Base-by-base conservation (phyloP, 2,797 vertebrate species). In the Ctenosaura bakeri region DNA sequence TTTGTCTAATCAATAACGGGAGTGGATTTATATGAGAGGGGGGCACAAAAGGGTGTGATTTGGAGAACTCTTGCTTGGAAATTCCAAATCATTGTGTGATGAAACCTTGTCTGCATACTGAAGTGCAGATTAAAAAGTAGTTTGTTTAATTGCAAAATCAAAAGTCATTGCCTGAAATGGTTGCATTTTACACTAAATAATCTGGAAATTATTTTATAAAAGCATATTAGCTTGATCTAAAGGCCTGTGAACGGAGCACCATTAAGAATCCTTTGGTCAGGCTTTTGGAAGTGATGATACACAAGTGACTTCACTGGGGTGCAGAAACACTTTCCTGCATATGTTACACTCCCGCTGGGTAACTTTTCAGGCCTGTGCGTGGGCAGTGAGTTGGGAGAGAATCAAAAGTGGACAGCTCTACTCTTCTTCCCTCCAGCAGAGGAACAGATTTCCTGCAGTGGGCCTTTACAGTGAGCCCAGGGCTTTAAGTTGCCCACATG, bases 1-100 rank as follows among this genome's bases (percentile, higher is more conserved):
- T 93, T 92, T 94, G 90, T 89, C 93, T 86, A 88, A 87, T 32
- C 16, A 35, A 20, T 59, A 73, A 24, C 50, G 42, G 42, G 6
- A 77, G 13, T 83, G 42, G 69, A 56, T 12, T 76, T 50, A 9
- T 78, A 24, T 69, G 22, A 76, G 29, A 62, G 20, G 66, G 35
- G 9, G 46, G 56, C 50, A 54, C 9, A 54, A 38, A 85, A 62
- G 59, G 4, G 42, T 1, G 13, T 1, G 29, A 83, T 62, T 78
- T 56, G 12, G 32, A 84, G 82, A 83, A 56, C 29, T n/a, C 20
- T 83, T 52, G 71, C 13, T 6, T 54, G 16, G 81, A 10, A 89
- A 52, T 35, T 24, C 46, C 35, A 73, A 54, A 87, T 64, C 59
- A 83, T 50, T 18, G 32, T 20, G 66, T 8, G 29, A 66, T 69